Evolutionary conservation across 1,140 invertebrate genomes (phyloP).

Genomic region (Aphaenogaster ashmeadi): DNA sequence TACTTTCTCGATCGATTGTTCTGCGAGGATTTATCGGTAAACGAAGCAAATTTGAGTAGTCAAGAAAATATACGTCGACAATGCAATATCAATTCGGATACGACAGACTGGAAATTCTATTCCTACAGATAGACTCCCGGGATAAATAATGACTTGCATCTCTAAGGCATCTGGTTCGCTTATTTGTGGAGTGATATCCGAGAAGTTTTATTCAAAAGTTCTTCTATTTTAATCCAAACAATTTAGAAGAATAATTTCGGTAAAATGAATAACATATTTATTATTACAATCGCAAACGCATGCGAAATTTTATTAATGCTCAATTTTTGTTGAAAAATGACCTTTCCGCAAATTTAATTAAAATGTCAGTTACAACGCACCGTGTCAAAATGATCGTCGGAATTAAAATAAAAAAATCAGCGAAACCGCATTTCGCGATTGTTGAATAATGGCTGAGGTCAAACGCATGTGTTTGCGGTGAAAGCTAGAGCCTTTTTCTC

Average conservation of each 20-base stretch:
- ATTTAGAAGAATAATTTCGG: background rate
- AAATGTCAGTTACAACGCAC: slow-evolving; percentile 19
- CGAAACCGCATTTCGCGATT: slow-evolving; percentile 16
- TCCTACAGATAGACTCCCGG: background rate
- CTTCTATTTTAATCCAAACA: background rate
- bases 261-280: background rate
- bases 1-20: background rate
- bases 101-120: background rate
- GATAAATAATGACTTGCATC: background rate
- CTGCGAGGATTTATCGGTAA: background rate
- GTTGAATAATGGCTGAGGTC: slow-evolving; percentile 4
- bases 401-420: slow-evolving; percentile 1
- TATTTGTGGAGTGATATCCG: background rate
- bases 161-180: background rate
- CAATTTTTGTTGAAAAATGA: slow-evolving; percentile 20
- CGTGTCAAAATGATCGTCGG: slow-evolving; percentile 38
- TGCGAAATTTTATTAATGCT: slow-evolving; percentile 11
- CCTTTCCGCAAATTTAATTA: slow-evolving; percentile 41
- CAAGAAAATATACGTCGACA: slow-evolving; percentile 11
- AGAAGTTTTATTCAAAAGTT: background rate
- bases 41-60: slow-evolving; percentile 28
- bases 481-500: background rate
- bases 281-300: background rate
- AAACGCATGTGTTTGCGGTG: background rate
- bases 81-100: slow-evolving; percentile 18